A percentile compares a stretch with the other conserved stretches of the same genome.
phyloP scores from a whole-genome alignment of 2,113 vertebrate species.

The Alosa alosa region DNA sequence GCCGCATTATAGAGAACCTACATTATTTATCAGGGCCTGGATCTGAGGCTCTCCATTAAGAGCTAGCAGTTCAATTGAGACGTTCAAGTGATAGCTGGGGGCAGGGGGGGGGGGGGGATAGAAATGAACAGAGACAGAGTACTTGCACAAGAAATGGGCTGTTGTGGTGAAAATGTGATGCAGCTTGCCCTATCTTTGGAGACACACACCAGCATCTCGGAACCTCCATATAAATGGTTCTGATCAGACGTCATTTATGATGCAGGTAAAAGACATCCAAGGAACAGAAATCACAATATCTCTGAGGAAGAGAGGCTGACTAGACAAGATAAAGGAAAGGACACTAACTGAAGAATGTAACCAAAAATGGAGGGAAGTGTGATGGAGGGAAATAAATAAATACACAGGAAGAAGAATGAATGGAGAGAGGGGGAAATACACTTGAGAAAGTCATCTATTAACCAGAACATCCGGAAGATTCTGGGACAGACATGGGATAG shows the following conservation, averaged over 20 bases:
- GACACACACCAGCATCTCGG: background rate
- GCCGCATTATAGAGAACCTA: conserved; percentile 94
- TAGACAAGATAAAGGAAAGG: background rate
- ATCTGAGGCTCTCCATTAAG: conserved; percentile 91
- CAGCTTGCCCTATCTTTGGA: background rate
- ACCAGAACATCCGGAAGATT: background rate
- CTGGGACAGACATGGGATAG: background rate
- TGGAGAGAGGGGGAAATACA: background rate
- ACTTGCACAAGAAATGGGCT: background rate
- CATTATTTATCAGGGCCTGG: conserved; percentile 99
- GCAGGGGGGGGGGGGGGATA: conserved; percentile 52
- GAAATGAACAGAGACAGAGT: background rate
- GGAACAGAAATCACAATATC: background rate
- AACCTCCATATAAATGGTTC: background rate
- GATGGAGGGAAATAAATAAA: conserved; percentile 5
- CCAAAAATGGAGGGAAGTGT: background rate
- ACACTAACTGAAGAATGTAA: background rate
- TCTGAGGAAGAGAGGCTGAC: background rate
- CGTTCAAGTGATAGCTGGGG: conserved; percentile 64
- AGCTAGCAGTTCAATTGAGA: conserved; percentile 80
- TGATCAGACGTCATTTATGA: background rate
- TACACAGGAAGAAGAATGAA: background rate
- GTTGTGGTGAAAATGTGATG: background rate
- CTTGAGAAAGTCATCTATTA: background rate
- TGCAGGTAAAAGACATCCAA: background rate